These are phyloP conservation scores for Plagiodera versicolora DNA, from an alignment of 2,888 invertebrate genomes.

Conservation along the genomic window DNA sequence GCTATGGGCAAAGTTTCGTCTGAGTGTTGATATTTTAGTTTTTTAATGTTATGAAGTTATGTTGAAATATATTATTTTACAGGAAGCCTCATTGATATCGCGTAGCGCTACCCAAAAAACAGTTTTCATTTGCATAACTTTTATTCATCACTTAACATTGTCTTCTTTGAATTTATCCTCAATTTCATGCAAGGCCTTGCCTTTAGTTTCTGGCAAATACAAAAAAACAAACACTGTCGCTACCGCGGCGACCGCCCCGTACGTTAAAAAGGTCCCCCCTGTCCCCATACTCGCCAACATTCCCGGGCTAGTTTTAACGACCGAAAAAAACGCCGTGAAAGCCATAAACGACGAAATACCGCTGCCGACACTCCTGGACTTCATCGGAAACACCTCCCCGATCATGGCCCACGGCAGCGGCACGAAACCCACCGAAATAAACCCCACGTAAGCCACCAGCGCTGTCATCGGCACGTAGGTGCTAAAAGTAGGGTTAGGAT, in stretches of 20 bases:
- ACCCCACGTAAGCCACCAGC: conserved; percentile 62
- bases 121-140: too few relatives aligned
- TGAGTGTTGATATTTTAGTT: neutral
- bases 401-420: conserved; percentile 73
- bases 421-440: conserved; percentile 58
- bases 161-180: conserved; percentile 59
- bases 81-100: neutral
- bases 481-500: conserved; percentile 39
- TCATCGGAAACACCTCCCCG: conserved; percentile 68
- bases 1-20: neutral
- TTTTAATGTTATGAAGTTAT: neutral
- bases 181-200: conserved; percentile 69
- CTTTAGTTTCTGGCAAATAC: conserved; percentile 70
- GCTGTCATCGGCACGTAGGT: conserved; percentile 50
- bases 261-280: conserved; percentile 65
- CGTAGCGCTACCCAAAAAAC: too few relatives aligned
- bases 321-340: conserved; percentile 65
- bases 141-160: too few relatives aligned
- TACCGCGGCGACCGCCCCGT: conserved; percentile 61
- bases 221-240: conserved; percentile 63
- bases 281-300: conserved; percentile 63
- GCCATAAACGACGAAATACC: conserved; percentile 68
- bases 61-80: neutral
- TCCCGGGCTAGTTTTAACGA: conserved; percentile 68
- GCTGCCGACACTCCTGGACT: conserved; percentile 63